These are phyloP conservation scores for Zygaena filipendulae DNA, from an alignment of 2,888 invertebrate species.

Conservation along the genomic window DNA sequence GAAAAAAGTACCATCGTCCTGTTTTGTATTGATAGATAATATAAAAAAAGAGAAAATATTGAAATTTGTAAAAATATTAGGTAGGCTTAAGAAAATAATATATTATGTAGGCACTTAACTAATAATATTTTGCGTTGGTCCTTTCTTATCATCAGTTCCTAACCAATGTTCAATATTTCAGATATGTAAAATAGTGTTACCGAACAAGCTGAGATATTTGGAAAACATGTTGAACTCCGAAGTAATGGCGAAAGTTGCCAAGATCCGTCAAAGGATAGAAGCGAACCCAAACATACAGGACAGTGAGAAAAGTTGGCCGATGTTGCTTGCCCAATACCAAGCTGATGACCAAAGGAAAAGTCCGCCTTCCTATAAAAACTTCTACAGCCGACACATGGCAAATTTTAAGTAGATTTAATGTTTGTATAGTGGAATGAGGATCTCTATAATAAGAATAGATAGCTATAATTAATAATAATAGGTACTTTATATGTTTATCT, in stretches of 20 bases:
- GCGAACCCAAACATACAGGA: slow-evolving; percentile 43
- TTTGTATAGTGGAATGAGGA: background rate
- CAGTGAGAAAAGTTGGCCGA: slow-evolving; percentile 46
- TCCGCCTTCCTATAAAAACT: slow-evolving; percentile 21
- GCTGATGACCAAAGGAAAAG: slow-evolving; percentile 28
- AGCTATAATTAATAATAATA: background rate
- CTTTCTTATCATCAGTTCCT: too few relatives aligned
- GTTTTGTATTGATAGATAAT: too few relatives aligned
- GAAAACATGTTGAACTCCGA: slow-evolving; percentile 59
- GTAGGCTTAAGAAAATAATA: too few relatives aligned
- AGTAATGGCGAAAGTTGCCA: slow-evolving; percentile 50
- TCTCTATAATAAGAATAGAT: background rate
- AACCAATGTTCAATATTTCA: slow-evolving; percentile 21
- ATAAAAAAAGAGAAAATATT: too few relatives aligned
- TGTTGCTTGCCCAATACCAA: slow-evolving; percentile 42
- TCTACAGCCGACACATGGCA: slow-evolving; percentile 28
- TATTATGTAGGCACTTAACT: too few relatives aligned
- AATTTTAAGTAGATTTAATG: slow-evolving; percentile 22
- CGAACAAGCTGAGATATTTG: slow-evolving; percentile 50
- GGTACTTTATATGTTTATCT: too few relatives aligned
- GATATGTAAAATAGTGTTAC: slow-evolving; percentile 51
- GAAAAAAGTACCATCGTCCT: too few relatives aligned
- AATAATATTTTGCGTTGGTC: too few relatives aligned
- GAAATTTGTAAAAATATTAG: too few relatives aligned
- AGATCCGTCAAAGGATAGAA: slow-evolving; percentile 44